These are phyloP conservation scores for Encarsia formosa DNA, from an alignment of 2,888 invertebrate species.

Conservation along the genomic window DNA sequence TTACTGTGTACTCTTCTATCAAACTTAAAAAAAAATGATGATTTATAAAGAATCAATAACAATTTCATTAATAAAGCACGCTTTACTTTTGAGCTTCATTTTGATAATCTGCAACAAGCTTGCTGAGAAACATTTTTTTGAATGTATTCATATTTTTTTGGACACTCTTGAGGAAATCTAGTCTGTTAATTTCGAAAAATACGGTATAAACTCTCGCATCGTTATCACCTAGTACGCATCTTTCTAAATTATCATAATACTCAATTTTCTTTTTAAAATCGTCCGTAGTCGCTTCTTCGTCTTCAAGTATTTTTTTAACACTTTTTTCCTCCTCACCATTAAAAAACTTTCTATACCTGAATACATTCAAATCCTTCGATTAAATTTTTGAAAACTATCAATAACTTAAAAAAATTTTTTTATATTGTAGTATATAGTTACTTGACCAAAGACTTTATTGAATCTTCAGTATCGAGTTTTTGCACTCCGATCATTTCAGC, in stretches of 20 bases:
- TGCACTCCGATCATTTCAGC: constrained; percentile 66
- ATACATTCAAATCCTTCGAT: background rate
- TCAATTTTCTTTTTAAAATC: constrained; percentile 61
- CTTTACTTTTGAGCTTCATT: constrained; percentile 61
- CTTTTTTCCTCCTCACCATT: constrained; percentile 35
- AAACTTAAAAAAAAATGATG: constrained; percentile 55
- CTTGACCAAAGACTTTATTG: background rate
- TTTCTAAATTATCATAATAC: constrained; percentile 59
- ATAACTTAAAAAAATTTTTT: background rate
- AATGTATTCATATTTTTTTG: constrained; percentile 66
- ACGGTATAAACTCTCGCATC: constrained; percentile 72
- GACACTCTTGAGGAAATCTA: constrained; percentile 69
- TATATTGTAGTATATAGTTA: background rate
- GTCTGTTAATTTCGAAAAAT: constrained; percentile 80
- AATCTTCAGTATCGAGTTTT: constrained; percentile 54
- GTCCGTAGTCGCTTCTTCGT: constrained; percentile 60
- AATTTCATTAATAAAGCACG: background rate
- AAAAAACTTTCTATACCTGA: constrained; percentile 39
- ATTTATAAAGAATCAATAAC: background rate
- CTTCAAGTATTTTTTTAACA: constrained; percentile 65
- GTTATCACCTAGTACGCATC: constrained; percentile 58
- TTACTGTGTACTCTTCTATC: constrained; percentile 76
- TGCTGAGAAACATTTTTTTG: constrained; percentile 64
- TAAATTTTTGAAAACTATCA: background rate
- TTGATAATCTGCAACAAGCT: constrained; percentile 80